Conservation (phyloP, 2,888 invertebrate species). For the Beris morrisii region DNA sequence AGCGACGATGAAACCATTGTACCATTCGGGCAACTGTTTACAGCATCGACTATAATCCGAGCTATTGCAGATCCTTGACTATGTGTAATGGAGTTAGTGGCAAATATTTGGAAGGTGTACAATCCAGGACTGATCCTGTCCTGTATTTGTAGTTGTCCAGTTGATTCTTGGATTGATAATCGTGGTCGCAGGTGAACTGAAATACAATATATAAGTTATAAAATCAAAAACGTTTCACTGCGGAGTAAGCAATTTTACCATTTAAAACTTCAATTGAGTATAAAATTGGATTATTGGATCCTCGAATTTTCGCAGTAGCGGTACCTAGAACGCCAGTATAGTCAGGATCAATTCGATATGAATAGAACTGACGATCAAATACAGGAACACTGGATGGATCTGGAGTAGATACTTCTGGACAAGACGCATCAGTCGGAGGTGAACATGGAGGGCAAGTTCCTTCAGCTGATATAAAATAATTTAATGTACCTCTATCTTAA, state of each 20-base stretch:
- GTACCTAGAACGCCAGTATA: slow-evolving; percentile 41
- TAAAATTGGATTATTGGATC: slow-evolving; percentile 31
- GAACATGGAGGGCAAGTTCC: slow-evolving; percentile 20
- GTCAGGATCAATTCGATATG: slow-evolving; percentile 37
- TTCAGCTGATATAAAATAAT: background rate
- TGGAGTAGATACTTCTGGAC: slow-evolving; percentile 22
- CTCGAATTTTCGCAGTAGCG: slow-evolving; percentile 39
- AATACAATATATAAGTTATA: background rate
- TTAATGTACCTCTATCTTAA: background rate
- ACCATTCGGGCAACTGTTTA: slow-evolving; percentile 40
- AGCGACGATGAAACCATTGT: slow-evolving; percentile 42
- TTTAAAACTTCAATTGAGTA: slow-evolving; percentile 40
- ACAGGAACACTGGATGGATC: slow-evolving; percentile 29
- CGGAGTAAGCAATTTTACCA: slow-evolving; percentile 35
- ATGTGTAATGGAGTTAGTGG: slow-evolving; percentile 38
- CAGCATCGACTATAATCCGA: slow-evolving; percentile 39
- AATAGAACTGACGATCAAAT: slow-evolving; percentile 37
- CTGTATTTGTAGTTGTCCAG: slow-evolving; percentile 42
- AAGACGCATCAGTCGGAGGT: slow-evolving; percentile 21
- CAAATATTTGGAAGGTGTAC: slow-evolving; percentile 42
- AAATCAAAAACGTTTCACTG: background rate
- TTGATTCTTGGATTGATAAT: slow-evolving; percentile 37
- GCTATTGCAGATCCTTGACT: slow-evolving; percentile 36
- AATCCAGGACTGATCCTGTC: slow-evolving; percentile 40
- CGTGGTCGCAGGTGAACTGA: slow-evolving; percentile 39